phyloP scores from a whole-genome alignment of 53 echinoderm and acorn worm species.

The Henricia sp. region DNA sequence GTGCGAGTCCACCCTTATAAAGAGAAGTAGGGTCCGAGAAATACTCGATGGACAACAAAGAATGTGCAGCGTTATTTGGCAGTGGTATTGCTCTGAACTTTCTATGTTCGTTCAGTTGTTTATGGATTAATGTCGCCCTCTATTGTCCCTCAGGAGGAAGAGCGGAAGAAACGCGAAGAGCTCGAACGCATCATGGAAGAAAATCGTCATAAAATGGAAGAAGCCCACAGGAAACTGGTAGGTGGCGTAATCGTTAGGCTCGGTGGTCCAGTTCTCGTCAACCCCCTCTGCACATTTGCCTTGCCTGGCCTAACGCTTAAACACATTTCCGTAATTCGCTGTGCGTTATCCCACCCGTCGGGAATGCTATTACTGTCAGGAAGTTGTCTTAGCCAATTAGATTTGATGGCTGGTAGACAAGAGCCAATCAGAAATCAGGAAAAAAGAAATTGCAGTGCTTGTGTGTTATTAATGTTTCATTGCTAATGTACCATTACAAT shows the following conservation, averaged over 20 bases:
- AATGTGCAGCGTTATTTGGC: too few species aligned
- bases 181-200: slow-evolving; percentile 92
- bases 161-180: slow-evolving; percentile 74
- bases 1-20: too few species aligned
- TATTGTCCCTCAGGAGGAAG: slow-evolving; percentile 75
- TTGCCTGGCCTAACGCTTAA: background rate
- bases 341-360: background rate
- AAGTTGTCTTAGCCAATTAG: slow-evolving; percentile 41
- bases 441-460: background rate
- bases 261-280: slow-evolving; percentile 12
- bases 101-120: too few species aligned
- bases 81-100: background rate
- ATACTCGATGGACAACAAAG: too few species aligned
- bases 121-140: too few species aligned
- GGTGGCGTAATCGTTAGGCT: slow-evolving; percentile 45
- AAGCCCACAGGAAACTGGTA: slow-evolving; percentile 98
- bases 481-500: too few species aligned
- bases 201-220: slow-evolving; percentile 90
- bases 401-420: slow-evolving; percentile 2
- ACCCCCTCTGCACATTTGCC: slow-evolving; percentile 11
- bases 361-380: slow-evolving; percentile 30
- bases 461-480: background rate
- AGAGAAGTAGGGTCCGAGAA: too few species aligned
- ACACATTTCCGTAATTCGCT: background rate
- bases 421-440: slow-evolving; percentile 38